Percentiles rank a stretch among this genome's conserved stretches.
phyloP scores from a whole-genome alignment of 2,888 invertebrate genomes.

The Rhabditoides inermis region DNA sequence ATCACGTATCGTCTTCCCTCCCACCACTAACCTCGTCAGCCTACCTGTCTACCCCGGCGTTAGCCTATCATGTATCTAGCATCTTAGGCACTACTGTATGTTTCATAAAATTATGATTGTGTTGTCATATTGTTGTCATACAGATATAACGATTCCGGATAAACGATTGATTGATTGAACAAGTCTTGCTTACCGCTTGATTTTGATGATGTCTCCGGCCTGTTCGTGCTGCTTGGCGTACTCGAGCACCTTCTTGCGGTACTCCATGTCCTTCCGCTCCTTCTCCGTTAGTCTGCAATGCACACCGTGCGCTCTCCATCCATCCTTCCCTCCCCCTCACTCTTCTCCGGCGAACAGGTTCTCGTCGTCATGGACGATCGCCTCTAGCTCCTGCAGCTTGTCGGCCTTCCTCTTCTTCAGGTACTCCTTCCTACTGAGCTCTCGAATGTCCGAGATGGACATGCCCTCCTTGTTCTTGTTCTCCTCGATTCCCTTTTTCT shows the following conservation, averaged over 20 bases:
- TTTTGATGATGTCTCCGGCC: constrained; percentile 81
- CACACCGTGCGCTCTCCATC: background rate
- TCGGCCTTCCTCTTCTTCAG: constrained; percentile 90
- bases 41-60: no score
- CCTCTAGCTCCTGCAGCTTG: constrained; percentile 86
- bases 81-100: no score
- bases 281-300: constrained; percentile 70
- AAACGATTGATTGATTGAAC: no score
- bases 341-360: constrained; percentile 79
- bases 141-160: no score
- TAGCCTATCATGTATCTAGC: no score
- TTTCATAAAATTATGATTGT: no score
- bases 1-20: no score
- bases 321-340: constrained; percentile 60
- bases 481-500: constrained; percentile 50
- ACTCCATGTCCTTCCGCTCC: constrained; percentile 74
- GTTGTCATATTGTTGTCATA: no score
- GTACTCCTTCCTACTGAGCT: constrained; percentile 85
- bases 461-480: constrained; percentile 54
- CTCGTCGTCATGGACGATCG: constrained; percentile 88
- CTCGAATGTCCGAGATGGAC: constrained; percentile 61
- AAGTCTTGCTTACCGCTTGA: constrained; percentile 70
- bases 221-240: constrained; percentile 90
- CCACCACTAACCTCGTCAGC: no score
- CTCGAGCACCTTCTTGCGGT: constrained; percentile 79